Conservation (phyloP, 2,797 vertebrate genomes). For the Numenius phaeopus region DNA sequence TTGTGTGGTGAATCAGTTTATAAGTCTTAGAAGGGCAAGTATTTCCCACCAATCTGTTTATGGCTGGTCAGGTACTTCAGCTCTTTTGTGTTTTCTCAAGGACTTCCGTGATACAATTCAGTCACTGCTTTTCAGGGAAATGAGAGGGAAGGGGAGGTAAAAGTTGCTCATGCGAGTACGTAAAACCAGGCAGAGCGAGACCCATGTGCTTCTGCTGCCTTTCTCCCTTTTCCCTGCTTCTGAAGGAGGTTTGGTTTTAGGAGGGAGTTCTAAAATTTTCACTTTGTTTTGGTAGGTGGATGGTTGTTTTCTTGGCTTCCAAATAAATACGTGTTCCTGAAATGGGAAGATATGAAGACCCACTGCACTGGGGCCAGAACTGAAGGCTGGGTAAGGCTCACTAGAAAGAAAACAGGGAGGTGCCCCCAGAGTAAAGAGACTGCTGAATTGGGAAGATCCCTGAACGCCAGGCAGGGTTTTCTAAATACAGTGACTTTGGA, state of each 20-base stretch:
- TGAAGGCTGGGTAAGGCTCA: background rate
- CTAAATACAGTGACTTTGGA: background rate
- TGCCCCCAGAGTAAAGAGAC: background rate
- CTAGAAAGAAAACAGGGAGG: background rate
- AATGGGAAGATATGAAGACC: background rate
- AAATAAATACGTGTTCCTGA: background rate
- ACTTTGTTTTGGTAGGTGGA: background rate
- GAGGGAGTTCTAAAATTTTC: background rate
- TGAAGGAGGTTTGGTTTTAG: background rate
- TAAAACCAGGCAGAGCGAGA: background rate
- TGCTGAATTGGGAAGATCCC: background rate
- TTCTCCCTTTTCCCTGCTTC: background rate
- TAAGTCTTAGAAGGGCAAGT: background rate
- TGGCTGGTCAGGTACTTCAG: background rate
- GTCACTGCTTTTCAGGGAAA: background rate
- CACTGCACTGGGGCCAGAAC: background rate
- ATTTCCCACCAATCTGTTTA: background rate
- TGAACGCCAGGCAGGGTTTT: background rate
- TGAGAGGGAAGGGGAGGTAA: background rate
- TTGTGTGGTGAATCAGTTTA: background rate
- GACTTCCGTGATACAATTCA: background rate
- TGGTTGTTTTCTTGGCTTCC: background rate
- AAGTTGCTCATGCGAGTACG: rapidly evolving
- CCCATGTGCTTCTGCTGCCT: background rate
- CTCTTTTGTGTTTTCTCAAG: background rate